Percentiles rank a stretch among this genome's conserved stretches.
phyloP scores from a whole-genome alignment of 2,113 vertebrate species.

The Syngnathus scovelli region DNA sequence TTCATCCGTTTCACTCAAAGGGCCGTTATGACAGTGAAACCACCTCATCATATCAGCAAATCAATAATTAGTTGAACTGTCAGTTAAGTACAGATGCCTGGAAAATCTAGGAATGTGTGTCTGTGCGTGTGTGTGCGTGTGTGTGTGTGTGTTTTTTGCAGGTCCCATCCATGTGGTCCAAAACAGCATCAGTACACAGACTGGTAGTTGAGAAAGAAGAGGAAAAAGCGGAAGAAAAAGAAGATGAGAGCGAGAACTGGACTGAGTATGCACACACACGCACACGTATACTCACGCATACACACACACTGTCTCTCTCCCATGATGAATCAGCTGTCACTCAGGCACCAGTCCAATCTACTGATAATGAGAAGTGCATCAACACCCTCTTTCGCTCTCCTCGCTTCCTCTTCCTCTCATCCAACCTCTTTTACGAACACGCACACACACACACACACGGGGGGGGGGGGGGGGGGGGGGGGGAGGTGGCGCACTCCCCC shows the following conservation, averaged over 20 bases:
- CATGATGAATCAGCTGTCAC: slow-evolving; percentile 93
- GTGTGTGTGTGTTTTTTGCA: not conserved
- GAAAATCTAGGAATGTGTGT: not conserved
- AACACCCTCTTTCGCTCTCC: slow-evolving; percentile 63
- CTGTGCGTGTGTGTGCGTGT: not conserved
- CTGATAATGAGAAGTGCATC: slow-evolving; percentile 92
- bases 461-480: too few species aligned
- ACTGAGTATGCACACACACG: slow-evolving; percentile 64
- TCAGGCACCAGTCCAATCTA: slow-evolving; percentile 87
- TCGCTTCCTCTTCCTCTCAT: slow-evolving; percentile 44
- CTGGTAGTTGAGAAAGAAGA: slow-evolving; percentile 30
- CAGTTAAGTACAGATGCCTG: not conserved
- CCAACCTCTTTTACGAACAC: slow-evolving; percentile 26
- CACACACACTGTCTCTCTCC: slow-evolving; percentile 73
- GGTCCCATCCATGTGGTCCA: not conserved
- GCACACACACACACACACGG: slow-evolving; percentile 23
- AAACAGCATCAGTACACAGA: not conserved
- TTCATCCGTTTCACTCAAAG: too few species aligned
- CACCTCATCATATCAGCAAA: too few species aligned
- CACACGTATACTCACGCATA: slow-evolving; percentile 62
- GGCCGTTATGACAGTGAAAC: too few species aligned
- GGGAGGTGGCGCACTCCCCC: too few species aligned
- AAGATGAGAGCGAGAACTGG: not conserved
- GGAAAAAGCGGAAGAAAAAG: slow-evolving; percentile 12
- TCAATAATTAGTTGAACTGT: not conserved